Evolutionary conservation across 92 coral and sea anemone species (phyloP), one percentile per base, ranked within the genome.

Genomic region (Siderastrea siderea): DNA sequence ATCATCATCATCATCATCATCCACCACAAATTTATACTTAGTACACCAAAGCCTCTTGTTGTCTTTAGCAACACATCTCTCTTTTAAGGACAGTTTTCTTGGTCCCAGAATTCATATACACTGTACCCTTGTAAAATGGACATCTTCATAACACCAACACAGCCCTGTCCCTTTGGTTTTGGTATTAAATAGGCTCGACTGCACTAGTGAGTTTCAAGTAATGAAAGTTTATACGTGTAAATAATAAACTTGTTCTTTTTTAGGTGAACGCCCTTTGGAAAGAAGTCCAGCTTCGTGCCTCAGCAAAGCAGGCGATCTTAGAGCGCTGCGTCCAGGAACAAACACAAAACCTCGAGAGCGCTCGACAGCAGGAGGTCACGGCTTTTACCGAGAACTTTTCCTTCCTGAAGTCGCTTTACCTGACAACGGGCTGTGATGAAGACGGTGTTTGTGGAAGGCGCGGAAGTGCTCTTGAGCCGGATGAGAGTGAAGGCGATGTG

Each of bases 351-450:
- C 73, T 71, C 1, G 88, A 87, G 48, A 66, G 80, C 38, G 57
- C 87, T 16, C 86, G 78, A 66, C 91, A 86, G 55, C 80, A 75
- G 71, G 96, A 93, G n/a, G 73, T 93, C 62, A 47, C 89, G 71
- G 93, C 94, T 45, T 92, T 98, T 54, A 91, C 97, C 48, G 95
- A 93, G 80, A 98, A 96, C 72, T 94, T 95, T 64, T 94, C 98
- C 9, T 94, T 96, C 79, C 91, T 96, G 80, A 92, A 96, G 70
- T 96, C 99, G 66, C 77, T 93, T 84, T 88, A 88, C 53, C 71
- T 87, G 38, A 88, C 94, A 12, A 70, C 88, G 6, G 71, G 72
- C 38, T 84, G 87, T 64, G 86, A 80, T 51, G 96, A 74, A 47
- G 75, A 17, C 19, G 85, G 68, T 46, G 80, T 63, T 17, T 74